These are phyloP conservation scores for Thaleichthys pacificus DNA, from an alignment of 2,797 vertebrate species.

Conservation along the genomic window DNA sequence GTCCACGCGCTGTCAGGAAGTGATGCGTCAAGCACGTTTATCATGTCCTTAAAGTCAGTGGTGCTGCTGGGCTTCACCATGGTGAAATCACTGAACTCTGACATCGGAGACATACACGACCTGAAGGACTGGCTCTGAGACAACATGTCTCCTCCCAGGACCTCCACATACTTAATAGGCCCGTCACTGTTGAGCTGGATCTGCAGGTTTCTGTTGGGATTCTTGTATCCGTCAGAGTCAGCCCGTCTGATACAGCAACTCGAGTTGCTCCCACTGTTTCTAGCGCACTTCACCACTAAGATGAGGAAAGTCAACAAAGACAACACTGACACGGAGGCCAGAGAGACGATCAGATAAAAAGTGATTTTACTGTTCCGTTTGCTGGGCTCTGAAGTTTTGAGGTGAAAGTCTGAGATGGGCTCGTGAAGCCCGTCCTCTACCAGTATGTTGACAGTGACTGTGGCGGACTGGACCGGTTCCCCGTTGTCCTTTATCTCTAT, in stretches of 20 bases:
- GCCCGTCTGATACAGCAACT: constrained; percentile 51
- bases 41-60: constrained; percentile 53
- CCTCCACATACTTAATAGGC: constrained; percentile 75
- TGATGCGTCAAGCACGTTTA: constrained; percentile 47
- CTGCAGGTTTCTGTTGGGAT: constrained; percentile 48
- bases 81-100: constrained; percentile 56
- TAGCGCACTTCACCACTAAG: constrained; percentile 59
- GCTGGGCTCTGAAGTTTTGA: constrained; percentile 49
- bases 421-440: constrained; percentile 34
- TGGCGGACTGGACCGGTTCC: constrained; percentile 34
- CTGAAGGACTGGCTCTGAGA: constrained; percentile 64
- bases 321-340: constrained; percentile 68
- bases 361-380: constrained; percentile 62
- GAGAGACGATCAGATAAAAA: constrained; percentile 71
- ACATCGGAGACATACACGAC: constrained; percentile 57
- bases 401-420: constrained; percentile 58
- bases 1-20: constrained; percentile 51
- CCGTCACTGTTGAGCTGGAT: constrained; percentile 70
- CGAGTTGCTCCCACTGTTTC: constrained; percentile 48
- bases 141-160: constrained; percentile 65
- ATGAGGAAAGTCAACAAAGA: constrained; percentile 62
- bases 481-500: constrained; percentile 45
- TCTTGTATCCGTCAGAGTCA: constrained; percentile 34
- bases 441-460: constrained; percentile 31
- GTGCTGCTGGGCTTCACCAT: constrained; percentile 56